Evolutionary conservation across 2,888 invertebrate species (phyloP).

Genomic region (Parapristionchus giblindavisi): DNA sequence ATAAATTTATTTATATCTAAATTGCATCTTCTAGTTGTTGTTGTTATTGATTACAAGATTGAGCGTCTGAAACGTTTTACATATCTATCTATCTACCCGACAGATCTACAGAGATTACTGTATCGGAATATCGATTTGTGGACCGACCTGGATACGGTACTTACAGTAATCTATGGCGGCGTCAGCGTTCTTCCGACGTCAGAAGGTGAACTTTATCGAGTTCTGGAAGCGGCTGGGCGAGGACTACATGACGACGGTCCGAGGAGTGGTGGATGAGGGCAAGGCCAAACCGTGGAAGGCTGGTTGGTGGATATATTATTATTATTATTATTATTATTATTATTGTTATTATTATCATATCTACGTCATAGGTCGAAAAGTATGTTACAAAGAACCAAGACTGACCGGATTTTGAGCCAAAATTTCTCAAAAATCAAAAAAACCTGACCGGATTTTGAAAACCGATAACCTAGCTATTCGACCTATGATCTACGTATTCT

Average conservation of each 20-base stretch:
- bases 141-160: neutral
- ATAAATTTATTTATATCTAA: neutral
- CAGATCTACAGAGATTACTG: too few species aligned
- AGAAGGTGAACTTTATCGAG: neutral
- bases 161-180: conserved; percentile 14
- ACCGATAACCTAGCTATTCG: too few species aligned
- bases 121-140: neutral
- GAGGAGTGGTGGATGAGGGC: neutral
- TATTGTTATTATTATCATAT: too few species aligned
- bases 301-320: too few species aligned
- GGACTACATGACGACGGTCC: conserved; percentile 3
- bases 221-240: conserved; percentile 30
- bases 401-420: too few species aligned
- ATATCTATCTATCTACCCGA: conserved; percentile 2
- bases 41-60: neutral
- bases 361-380: too few species aligned
- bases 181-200: conserved; percentile 15
- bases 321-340: too few species aligned
- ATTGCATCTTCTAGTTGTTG: neutral
- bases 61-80: neutral
- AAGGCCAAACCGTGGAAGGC: conserved; percentile 25
- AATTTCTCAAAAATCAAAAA: too few species aligned
- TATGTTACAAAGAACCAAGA: too few species aligned
- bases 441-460: too few species aligned
- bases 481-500: too few species aligned